Evolutionary conservation across 2,797 vertebrate species (phyloP).

Genomic region (Coreius guichenoti): DNA sequence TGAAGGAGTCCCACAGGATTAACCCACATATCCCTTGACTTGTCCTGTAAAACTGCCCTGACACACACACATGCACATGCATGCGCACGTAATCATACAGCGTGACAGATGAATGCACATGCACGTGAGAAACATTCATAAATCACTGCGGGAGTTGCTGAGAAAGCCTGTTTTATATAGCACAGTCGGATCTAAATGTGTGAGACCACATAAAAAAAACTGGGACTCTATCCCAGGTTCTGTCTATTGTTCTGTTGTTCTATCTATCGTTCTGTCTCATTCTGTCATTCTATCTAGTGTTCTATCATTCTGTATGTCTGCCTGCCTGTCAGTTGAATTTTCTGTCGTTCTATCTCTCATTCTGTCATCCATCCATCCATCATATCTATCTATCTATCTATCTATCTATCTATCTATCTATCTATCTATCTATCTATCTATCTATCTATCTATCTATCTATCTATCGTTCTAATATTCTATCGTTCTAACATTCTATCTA

Average conservation of each 20-base stretch:
- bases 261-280: neutral
- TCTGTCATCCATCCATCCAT: neutral
- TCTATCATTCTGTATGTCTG: neutral
- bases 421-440: neutral
- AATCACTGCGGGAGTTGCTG: conserved; percentile 25
- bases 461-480: neutral
- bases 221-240: neutral
- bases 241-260: neutral
- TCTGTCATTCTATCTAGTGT: neutral
- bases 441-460: neutral
- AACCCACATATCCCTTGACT: conserved; percentile 82
- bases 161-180: neutral
- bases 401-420: neutral
- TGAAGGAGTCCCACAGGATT: conserved; percentile 80
- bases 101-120: conserved; percentile 41
- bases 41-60: conserved; percentile 50
- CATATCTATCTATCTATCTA: neutral
- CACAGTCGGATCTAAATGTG: neutral
- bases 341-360: neutral
- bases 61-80: conserved; percentile 42
- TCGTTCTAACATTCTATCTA: neutral
- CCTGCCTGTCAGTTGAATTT: neutral
- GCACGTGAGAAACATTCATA: conserved; percentile 34
- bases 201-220: conserved; percentile 1
- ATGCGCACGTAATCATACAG: conserved; percentile 33